These are phyloP conservation scores for Dendropsophus ebraccatus DNA, from an alignment of 2,113 vertebrate species.

Conservation along the genomic window DNA sequence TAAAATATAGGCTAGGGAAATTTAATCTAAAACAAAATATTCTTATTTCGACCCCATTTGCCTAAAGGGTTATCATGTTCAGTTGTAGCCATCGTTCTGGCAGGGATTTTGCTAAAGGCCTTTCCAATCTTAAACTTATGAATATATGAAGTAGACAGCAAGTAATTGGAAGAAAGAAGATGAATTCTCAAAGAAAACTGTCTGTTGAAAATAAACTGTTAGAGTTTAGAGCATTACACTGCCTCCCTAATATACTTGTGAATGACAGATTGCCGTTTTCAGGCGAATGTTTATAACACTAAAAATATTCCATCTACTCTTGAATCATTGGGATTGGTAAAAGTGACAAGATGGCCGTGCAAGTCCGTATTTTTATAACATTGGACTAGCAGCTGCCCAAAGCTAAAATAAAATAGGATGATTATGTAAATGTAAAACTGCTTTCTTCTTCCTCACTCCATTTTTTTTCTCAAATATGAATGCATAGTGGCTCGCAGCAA, in stretches of 20 bases:
- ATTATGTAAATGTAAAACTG: constrained; percentile 37
- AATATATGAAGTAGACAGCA: constrained; percentile 48
- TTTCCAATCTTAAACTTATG: constrained; percentile 48
- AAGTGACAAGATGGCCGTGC: constrained; percentile 5
- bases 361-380: constrained; percentile 24
- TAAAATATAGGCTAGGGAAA: constrained; percentile 15
- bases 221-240: constrained; percentile 24
- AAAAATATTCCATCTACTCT: constrained; percentile 33
- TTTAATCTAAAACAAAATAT: constrained; percentile 45
- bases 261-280: constrained; percentile 31
- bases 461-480: constrained; percentile 13
- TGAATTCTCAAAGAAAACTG: constrained; percentile 39
- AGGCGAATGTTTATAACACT: constrained; percentile 15
- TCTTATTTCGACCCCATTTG: constrained; percentile 28
- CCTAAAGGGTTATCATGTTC: constrained; percentile 48
- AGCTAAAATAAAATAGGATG: constrained; percentile 42
- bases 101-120: constrained; percentile 43
- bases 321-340: constrained; percentile 10
- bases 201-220: constrained; percentile 33
- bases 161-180: constrained; percentile 48
- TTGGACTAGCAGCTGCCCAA: constrained; percentile 15
- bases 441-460: not conserved
- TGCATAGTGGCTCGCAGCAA: constrained; percentile 24
- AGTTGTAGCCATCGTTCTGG: constrained; percentile 40
- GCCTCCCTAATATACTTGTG: constrained; percentile 35